Evolutionary conservation across 2,797 vertebrate species (phyloP).

Genomic region (Phoeniculus purpureus): DNA sequence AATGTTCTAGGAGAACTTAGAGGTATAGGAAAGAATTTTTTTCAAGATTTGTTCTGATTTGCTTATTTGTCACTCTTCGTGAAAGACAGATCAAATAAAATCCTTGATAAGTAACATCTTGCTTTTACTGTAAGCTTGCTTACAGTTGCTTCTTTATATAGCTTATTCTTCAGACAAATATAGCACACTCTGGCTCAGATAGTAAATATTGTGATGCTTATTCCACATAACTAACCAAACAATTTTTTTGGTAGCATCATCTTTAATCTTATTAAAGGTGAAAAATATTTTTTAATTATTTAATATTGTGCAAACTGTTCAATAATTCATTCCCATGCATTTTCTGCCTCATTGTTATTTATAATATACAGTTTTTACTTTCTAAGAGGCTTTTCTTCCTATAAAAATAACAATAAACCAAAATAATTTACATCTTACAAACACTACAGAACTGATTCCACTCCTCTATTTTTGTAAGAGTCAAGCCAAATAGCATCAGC

Average conservation of each 20-base stretch:
- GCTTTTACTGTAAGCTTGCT: background rate
- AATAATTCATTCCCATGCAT: background rate
- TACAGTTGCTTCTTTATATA: background rate
- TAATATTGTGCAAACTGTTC: background rate
- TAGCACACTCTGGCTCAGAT: background rate
- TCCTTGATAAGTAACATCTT: background rate
- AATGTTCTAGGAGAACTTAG: background rate
- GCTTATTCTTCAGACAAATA: background rate
- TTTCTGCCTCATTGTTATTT: background rate
- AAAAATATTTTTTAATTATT: background rate
- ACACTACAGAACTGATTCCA: background rate
- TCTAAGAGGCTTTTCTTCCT: background rate
- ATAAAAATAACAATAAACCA: background rate
- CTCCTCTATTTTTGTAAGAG: background rate
- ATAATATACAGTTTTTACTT: background rate
- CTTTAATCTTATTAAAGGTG: background rate
- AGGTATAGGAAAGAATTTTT: background rate
- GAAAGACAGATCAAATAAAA: background rate
- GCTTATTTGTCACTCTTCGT: background rate
- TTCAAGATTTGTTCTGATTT: too few relatives aligned
- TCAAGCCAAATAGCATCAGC: background rate
- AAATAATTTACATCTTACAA: background rate
- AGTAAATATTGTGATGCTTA: background rate
- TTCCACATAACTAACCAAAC: background rate
- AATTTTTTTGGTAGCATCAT: background rate